Evolutionary conservation across 92 coral and sea anemone genomes (phyloP).

Genomic region (Virgularia gustaviana): DNA sequence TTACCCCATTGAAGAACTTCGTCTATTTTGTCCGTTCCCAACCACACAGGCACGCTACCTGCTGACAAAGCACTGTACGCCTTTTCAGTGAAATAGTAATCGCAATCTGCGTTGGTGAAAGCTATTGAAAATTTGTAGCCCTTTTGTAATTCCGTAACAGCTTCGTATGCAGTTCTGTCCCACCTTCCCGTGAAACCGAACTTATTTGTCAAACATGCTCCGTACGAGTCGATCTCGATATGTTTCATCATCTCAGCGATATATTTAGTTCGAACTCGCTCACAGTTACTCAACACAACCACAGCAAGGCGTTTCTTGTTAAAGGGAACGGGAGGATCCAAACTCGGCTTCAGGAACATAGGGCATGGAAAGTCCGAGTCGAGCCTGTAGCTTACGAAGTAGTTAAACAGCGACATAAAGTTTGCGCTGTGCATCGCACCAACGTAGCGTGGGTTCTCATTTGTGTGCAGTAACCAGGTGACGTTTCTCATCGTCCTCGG

Average conservation of each 20-base stretch:
- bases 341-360: conserved; percentile 71
- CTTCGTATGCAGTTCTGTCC: conserved; percentile 58
- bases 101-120: conserved; percentile 94
- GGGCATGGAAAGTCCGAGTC: conserved; percentile 99
- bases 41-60: conserved; percentile 85
- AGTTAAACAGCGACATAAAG: conserved; percentile 79
- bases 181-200: conserved; percentile 68
- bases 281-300: conserved; percentile 81
- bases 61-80: conserved; percentile 82
- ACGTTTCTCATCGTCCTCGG: conserved; percentile 65
- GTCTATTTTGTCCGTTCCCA: conserved; percentile 95
- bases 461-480: conserved; percentile 92
- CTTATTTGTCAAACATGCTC: conserved; percentile 72
- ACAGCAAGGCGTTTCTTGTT: conserved; percentile 57
- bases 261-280: conserved; percentile 83
- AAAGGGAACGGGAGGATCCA: conserved; percentile 74
- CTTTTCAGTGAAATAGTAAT: conserved; percentile 86
- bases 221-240: conserved; percentile 76
- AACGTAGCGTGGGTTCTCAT: conserved; percentile 87
- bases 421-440: conserved; percentile 60
- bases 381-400: conserved; percentile 70
- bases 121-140: conserved; percentile 84
- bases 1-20: conserved; percentile 80
- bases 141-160: conserved; percentile 71
- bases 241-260: conserved; percentile 76